Evolutionary conservation across 2,888 invertebrate species (phyloP), one percentile per base, ranked within the genome.

Genomic region (Morpho deidamia): DNA sequence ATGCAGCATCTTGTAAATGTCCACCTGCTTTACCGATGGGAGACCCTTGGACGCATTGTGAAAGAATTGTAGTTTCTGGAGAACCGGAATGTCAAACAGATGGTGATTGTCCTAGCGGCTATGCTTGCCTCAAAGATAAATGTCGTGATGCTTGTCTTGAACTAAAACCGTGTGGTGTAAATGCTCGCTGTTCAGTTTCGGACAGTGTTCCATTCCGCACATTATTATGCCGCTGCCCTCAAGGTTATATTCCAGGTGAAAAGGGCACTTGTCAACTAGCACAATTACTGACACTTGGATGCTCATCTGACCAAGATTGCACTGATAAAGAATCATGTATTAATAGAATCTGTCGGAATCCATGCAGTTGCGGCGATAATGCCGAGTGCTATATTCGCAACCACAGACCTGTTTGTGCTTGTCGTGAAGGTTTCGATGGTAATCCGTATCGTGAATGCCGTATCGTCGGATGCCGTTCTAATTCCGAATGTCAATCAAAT

Each of bases 391-490:
- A 92, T 61, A 93, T 97, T 7, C 92, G 93, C 59, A 94, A 96
- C 67, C 97, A 97, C 74, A 92, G 96, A 58, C 96, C 97, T 1
- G 93, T 95, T 38, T 97, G 97, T 76, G 95, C 95, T 3, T 97
- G 97, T 74, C 91, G 92, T 66, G 92, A 94, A 68, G 96, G 96
- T 35, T 96, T 91, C 72, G 95, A 96, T 72, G 97, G 97, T 44
- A 95, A 97, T 82, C 96, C 97, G 2, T 94, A 96, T 72, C 92
- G 94, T 35, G 91, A 92, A 46, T 97, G 97, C 74, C 92, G 93
- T 67, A 91, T 94, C 14, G 93, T 96, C 37, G 97, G 97, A 40
- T 97, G 97, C 74, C 92, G 94, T 58, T 92, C 93, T 7, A 94
- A 97, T 72, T 93, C 94, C 1, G 96, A 97, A 75, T 97, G 97